Base-by-base conservation (phyloP, 2,888 invertebrate genomes). In the Pseudanteris insignis region DNA sequence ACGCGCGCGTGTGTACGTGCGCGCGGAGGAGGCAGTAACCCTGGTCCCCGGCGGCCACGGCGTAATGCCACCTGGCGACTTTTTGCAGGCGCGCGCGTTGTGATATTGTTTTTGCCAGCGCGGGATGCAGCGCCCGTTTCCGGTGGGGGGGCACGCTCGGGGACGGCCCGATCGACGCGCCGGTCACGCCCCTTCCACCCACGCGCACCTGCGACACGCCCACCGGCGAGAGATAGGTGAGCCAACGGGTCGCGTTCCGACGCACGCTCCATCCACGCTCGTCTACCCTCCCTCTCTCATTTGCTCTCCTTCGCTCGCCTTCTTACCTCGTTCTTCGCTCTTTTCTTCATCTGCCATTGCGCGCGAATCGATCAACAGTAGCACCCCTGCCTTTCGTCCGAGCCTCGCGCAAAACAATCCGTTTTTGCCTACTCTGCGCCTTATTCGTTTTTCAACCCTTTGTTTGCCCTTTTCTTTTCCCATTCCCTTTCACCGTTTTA, bases 41-140 rank as follows among this genome's bases (percentile, higher is more conserved):
- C 74, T 72, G 71, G 69, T 72, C 46, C 46, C 51, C 26, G 40
- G 59, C 57, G 70, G 47, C 71, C 70, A 72, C 72, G 67, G 68
- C 74, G 76, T 74, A 79, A 79, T 79, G 79, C 78, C 79, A 79
- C 79, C 79, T 79, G 78, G 78, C 76, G 72, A 72, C 72, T 79
- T 79, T 78, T 79, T 79, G 73, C 65, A 53, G 48, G 48, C 64
- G 68, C 67, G 70, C 67, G 67, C 71, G 72, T 71, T 71, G 72
- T 70, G 75, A 76, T 74, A 76, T 75, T 68, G 78, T 78, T 78
- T 78, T 77, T 78, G 77, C 71, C 55, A 44, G 38, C 59, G 53
- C 55, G 55, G 44, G 57, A 34, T 60, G 65, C 51, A 62, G 65
- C 60, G 58, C 66, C 72, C 70, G 72, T 72, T 73, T 73, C 74